Percentiles rank a stretch among this genome's conserved stretches.
Conservation (phyloP, 2,797 vertebrate species). For the Knipowitschia caucasica region DNA sequence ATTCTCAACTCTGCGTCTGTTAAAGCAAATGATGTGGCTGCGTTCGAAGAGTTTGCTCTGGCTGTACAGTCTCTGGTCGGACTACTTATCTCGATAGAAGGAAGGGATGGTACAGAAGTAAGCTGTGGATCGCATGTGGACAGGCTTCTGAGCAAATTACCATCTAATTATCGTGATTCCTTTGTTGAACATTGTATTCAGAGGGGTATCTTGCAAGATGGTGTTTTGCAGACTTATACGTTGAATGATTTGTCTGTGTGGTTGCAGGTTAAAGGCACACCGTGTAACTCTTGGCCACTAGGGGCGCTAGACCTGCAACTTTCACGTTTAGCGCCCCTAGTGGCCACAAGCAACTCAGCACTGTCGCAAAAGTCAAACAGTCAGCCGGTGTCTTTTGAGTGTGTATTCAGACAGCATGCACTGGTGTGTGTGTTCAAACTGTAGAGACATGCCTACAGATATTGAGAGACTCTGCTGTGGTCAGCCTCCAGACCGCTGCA, state of each 20-base stretch:
- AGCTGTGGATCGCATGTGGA: background rate
- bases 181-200: background rate
- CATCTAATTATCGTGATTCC: background rate
- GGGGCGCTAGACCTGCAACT: too few species aligned
- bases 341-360: too few species aligned
- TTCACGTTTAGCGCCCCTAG: too few species aligned
- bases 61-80: background rate
- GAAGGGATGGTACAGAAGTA: background rate
- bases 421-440: too few species aligned
- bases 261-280: background rate
- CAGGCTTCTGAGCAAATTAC: background rate
- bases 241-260: background rate
- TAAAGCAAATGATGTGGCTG: background rate
- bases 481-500: too few species aligned
- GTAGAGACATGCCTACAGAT: too few species aligned
- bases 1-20: background rate
- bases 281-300: too few species aligned
- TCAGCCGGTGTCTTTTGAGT: too few species aligned
- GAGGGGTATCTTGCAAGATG: background rate
- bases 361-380: too few species aligned
- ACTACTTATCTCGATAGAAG: background rate
- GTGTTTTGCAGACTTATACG: background rate
- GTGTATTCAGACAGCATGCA: too few species aligned
- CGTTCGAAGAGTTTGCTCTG: constrained; percentile 1
- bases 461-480: too few species aligned